Conservation (phyloP, 2,113 vertebrate genomes). For the Agelaius tricolor region DNA sequence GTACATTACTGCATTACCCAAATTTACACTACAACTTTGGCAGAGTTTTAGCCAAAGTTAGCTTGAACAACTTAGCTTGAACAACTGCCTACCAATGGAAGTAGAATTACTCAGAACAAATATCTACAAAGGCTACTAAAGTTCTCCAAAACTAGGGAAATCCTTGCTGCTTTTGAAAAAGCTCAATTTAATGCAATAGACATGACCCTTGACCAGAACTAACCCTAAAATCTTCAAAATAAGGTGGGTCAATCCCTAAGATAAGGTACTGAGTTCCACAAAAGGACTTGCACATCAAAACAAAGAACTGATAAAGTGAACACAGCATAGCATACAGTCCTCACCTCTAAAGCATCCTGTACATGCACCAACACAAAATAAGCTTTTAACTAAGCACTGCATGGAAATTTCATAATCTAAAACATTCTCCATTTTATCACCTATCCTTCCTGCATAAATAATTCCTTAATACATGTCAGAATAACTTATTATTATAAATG, state of each 20-base stretch:
- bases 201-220: background rate
- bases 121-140: background rate
- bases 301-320: background rate
- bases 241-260: accelerated
- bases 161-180: background rate
- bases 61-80: background rate
- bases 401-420: background rate
- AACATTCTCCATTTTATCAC: background rate
- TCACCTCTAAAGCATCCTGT: background rate
- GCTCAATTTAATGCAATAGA: background rate
- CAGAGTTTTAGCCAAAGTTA: background rate
- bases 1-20: background rate
- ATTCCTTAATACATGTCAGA: background rate
- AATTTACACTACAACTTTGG: background rate
- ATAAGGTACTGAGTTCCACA: background rate
- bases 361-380: background rate
- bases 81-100: background rate
- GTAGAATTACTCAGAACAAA: background rate
- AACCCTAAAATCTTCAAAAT: background rate
- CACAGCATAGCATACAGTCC: background rate
- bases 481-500: background rate
- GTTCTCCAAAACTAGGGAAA: background rate
- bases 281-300: background rate
- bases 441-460: background rate
- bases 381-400: background rate